phyloP scores from a whole-genome alignment of 2,888 invertebrate species.

The Koerneria pararmatus region DNA sequence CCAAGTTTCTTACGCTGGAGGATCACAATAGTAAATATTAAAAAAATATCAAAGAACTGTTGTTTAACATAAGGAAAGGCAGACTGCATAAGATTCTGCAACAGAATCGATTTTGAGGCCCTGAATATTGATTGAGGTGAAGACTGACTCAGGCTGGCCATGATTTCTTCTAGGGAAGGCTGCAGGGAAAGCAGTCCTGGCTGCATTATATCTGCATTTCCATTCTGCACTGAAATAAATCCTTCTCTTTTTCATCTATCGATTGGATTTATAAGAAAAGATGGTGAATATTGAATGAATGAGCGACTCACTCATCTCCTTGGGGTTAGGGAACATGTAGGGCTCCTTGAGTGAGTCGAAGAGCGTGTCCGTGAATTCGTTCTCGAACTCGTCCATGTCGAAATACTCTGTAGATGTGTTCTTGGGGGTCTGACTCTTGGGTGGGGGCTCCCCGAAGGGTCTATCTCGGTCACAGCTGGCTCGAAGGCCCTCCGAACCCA shows the following conservation, averaged over 20 bases:
- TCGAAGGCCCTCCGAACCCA: too few species aligned
- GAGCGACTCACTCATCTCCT: conserved; percentile 77
- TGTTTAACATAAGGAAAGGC: too few species aligned
- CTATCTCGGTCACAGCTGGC: not conserved
- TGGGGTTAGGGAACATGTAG: conserved; percentile 90
- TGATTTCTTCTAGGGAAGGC: conserved; percentile 68
- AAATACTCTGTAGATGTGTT: conserved; percentile 38
- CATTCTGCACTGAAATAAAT: conserved; percentile 70
- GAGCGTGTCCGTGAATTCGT: conserved; percentile 63
- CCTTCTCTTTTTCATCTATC: not conserved
- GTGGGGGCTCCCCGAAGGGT: conserved; percentile 23
- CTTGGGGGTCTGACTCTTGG: conserved; percentile 49
- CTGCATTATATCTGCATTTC: conserved; percentile 80
- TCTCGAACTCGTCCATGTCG: conserved; percentile 40
- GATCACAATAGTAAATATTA: too few species aligned
- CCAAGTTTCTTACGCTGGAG: too few species aligned
- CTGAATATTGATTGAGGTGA: too few species aligned
- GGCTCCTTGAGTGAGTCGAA: conserved; percentile 69
- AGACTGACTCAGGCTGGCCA: conserved; percentile 28
- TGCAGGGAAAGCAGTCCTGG: conserved; percentile 93
- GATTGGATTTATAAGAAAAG: too few species aligned
- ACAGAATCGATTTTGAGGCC: too few species aligned
- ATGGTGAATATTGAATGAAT: too few species aligned
- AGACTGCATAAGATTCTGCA: too few species aligned
- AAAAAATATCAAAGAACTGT: too few species aligned